These are phyloP conservation scores for Pogonomyrmex barbatus DNA, from an alignment of 1,140 invertebrate species.

Conservation along the genomic window DNA sequence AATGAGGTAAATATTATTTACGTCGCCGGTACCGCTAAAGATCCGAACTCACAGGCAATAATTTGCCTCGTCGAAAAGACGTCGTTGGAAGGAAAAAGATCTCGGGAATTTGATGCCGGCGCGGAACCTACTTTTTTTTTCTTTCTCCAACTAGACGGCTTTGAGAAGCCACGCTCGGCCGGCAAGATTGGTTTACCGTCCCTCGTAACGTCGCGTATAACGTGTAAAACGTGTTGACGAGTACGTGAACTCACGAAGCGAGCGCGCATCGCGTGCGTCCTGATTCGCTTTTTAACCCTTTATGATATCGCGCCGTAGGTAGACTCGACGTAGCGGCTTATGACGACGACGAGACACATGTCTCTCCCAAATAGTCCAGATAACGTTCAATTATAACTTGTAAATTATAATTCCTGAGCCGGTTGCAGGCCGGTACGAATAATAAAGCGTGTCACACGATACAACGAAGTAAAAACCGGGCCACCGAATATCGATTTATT, in stretches of 20 bases:
- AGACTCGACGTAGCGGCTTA: background rate
- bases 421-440: background rate
- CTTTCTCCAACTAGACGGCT: constrained; percentile 22
- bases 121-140: constrained; percentile 33
- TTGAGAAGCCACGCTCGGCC: constrained; percentile 49
- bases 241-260: constrained; percentile 14
- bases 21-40: background rate
- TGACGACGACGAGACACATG: background rate
- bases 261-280: constrained; percentile 45
- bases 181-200: constrained; percentile 48
- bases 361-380: background rate
- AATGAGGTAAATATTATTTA: background rate
- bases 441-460: background rate
- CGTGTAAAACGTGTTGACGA: constrained; percentile 49
- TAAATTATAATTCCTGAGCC: background rate
- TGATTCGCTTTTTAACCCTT: constrained; percentile 53
- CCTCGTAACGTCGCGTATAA: constrained; percentile 7
- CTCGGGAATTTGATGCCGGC: constrained; percentile 1
- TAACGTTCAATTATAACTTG: constrained; percentile 7
- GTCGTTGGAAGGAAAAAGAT: constrained; percentile 6
- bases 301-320: constrained; percentile 20
- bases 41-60: background rate
- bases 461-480: background rate
- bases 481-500: constrained; percentile 11
- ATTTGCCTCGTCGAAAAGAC: background rate